phyloP scores from a whole-genome alignment of 2,113 vertebrate genomes.

The Aspidoscelis tigris region DNA sequence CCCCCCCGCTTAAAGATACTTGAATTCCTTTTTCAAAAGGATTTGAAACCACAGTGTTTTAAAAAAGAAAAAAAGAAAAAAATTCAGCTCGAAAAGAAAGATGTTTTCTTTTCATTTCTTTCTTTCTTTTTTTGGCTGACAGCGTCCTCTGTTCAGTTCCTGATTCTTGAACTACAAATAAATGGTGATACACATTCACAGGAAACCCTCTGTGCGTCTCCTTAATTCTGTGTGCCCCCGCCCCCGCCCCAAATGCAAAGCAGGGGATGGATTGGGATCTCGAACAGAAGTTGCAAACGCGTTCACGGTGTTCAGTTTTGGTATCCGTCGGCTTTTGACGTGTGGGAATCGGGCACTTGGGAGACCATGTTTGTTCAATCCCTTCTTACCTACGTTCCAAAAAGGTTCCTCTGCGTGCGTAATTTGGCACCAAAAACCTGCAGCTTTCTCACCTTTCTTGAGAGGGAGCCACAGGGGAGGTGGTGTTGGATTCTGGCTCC shows the following conservation, averaged over 20 bases:
- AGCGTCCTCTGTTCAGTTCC: conserved; percentile 81
- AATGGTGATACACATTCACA: conserved; percentile 88
- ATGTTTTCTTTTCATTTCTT: conserved; percentile 64
- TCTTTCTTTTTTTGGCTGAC: conserved; percentile 65
- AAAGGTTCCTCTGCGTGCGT: no score
- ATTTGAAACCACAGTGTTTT: conserved; percentile 82
- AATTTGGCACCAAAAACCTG: no score
- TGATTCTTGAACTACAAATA: conserved; percentile 93
- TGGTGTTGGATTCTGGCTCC: no score
- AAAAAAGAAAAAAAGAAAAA: conserved; percentile 68
- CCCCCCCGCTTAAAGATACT: conserved; percentile 75
- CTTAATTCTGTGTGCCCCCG: neutral
- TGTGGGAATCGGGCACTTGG: no score
- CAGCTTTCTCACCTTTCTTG: no score
- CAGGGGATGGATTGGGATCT: neutral
- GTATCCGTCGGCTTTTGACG: no score
- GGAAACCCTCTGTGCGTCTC: conserved; percentile 47
- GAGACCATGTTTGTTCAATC: no score
- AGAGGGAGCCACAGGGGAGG: no score
- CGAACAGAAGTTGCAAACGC: neutral
- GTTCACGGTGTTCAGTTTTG: no score
- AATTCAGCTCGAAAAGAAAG: conserved; percentile 69
- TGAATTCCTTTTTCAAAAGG: conserved; percentile 80
- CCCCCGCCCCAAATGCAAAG: no score
- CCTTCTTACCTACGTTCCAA: no score